A percentile compares a stretch with the other conserved stretches of the same genome.
Conservation (phyloP, 1,140 invertebrate species). For the Samia ricini region DNA sequence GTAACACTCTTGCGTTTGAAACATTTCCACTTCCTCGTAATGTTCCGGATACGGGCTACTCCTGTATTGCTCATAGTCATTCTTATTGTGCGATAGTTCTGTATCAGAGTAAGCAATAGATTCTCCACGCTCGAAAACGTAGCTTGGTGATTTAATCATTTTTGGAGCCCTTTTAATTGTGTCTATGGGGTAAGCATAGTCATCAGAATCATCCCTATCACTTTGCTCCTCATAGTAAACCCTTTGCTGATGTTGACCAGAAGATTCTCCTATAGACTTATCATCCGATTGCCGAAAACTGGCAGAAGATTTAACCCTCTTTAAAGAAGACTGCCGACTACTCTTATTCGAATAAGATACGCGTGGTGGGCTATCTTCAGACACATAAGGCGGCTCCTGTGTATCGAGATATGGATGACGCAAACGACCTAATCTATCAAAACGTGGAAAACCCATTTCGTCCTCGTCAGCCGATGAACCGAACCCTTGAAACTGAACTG, state of each 20-base stretch:
- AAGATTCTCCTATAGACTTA: slow-evolving; percentile 47
- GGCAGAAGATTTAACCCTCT: slow-evolving; percentile 50
- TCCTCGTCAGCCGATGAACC: slow-evolving; percentile 80
- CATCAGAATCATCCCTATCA: slow-evolving; percentile 70
- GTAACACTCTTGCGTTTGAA: slow-evolving; percentile 73
- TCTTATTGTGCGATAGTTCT: slow-evolving; percentile 65
- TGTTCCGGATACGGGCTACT: slow-evolving; percentile 69
- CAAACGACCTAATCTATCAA: slow-evolving; percentile 78
- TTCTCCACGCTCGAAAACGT: slow-evolving; percentile 65
- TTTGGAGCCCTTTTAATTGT: slow-evolving; percentile 76
- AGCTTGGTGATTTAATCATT: slow-evolving; percentile 62
- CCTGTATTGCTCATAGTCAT: slow-evolving; percentile 66
- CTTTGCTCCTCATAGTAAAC: slow-evolving; percentile 61
- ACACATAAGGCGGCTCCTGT: slow-evolving; percentile 65
- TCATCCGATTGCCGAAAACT: slow-evolving; percentile 54
- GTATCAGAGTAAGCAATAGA: slow-evolving; percentile 69
- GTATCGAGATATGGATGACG: slow-evolving; percentile 74
- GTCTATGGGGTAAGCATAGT: slow-evolving; percentile 72
- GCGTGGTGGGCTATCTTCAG: slow-evolving; percentile 62
- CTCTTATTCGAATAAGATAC: slow-evolving; percentile 66
- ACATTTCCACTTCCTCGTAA: slow-evolving; percentile 70
- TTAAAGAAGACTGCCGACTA: slow-evolving; percentile 66
- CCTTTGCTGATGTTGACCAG: slow-evolving; percentile 50
- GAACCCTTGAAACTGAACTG: slow-evolving; percentile 79
- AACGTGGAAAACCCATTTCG: slow-evolving; percentile 80